These are phyloP conservation scores for Rhyacophila evoluta DNA, from an alignment of 2,888 invertebrate genomes.

Conservation along the genomic window DNA sequence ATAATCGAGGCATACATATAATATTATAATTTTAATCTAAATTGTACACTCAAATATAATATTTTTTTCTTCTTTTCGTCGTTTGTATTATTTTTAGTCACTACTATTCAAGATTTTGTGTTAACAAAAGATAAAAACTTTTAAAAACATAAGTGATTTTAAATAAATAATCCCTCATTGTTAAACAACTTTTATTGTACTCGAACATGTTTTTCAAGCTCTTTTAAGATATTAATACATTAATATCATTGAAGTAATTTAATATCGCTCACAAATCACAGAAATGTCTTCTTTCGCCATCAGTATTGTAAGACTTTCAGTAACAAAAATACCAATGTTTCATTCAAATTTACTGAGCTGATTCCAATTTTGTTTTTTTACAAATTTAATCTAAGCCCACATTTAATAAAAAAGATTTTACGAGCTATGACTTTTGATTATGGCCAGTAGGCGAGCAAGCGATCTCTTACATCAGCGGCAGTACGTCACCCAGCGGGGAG, in stretches of 20 bases:
- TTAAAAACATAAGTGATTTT: too few relatives aligned
- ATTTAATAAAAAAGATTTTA: slow-evolving; percentile 30
- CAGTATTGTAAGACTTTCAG: neutral
- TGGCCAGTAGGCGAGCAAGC: slow-evolving; percentile 41
- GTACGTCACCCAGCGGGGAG: slow-evolving; percentile 51
- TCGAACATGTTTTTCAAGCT: too few relatives aligned
- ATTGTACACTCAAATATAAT: too few relatives aligned
- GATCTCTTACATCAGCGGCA: slow-evolving; percentile 38
- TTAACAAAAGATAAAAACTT: too few relatives aligned
- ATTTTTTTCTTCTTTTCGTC: too few relatives aligned
- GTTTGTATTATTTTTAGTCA: too few relatives aligned
- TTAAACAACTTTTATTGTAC: too few relatives aligned
- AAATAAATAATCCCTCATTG: too few relatives aligned
- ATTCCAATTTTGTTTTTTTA: neutral
- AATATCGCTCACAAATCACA: neutral
- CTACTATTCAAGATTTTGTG: too few relatives aligned
- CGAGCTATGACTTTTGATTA: slow-evolving; percentile 47
- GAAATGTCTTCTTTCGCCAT: slow-evolving; percentile 2
- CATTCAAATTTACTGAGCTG: neutral
- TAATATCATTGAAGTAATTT: neutral
- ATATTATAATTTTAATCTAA: too few relatives aligned
- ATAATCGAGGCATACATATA: too few relatives aligned
- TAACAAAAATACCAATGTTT: neutral
- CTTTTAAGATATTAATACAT: too few relatives aligned
- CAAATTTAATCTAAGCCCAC: neutral